Evolutionary conservation across 2,888 invertebrate species (phyloP).

Genomic region (Brachypterus glaber): DNA sequence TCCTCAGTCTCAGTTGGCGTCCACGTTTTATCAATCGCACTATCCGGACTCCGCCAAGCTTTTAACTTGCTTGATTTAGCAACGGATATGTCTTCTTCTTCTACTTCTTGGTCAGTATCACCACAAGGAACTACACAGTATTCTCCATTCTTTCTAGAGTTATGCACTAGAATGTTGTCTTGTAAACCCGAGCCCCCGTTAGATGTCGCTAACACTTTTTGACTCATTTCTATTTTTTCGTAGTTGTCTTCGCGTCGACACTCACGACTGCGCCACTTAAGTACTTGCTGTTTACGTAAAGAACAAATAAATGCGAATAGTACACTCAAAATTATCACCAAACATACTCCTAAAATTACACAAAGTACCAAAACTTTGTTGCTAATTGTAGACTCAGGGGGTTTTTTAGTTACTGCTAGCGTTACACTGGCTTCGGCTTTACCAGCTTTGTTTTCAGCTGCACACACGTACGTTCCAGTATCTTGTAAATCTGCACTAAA

Average conservation of each 20-base stretch:
- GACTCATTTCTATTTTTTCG: conserved; percentile 70
- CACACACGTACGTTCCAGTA: conserved; percentile 66
- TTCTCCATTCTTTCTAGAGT: conserved; percentile 52
- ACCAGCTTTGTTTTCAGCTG: conserved; percentile 74
- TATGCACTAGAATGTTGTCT: conserved; percentile 37
- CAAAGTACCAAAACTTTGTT: conserved; percentile 56
- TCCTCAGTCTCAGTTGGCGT: conserved; percentile 22
- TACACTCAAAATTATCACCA: conserved; percentile 57
- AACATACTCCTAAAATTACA: conserved; percentile 54
- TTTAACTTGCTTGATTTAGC: conserved; percentile 26
- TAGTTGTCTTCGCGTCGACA: conserved; percentile 52
- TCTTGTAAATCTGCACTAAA: conserved; percentile 64
- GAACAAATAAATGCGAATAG: conserved; percentile 55
- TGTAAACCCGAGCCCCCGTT: conserved; percentile 23
- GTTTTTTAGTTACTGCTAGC: conserved; percentile 57
- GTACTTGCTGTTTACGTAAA: conserved; percentile 51
- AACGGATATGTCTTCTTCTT: conserved; percentile 48
- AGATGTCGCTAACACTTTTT: conserved; percentile 39
- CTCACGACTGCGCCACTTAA: conserved; percentile 43
- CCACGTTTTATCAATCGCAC: conserved; percentile 32
- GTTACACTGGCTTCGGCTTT: conserved; percentile 65
- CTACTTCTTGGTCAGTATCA: conserved; percentile 51
- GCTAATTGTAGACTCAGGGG: conserved; percentile 48
- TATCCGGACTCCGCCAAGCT: conserved; percentile 21
- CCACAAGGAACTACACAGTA: conserved; percentile 58